Evolutionary conservation across 2,113 vertebrate genomes (phyloP).

Genomic region (Tricholaema leucomelas): DNA sequence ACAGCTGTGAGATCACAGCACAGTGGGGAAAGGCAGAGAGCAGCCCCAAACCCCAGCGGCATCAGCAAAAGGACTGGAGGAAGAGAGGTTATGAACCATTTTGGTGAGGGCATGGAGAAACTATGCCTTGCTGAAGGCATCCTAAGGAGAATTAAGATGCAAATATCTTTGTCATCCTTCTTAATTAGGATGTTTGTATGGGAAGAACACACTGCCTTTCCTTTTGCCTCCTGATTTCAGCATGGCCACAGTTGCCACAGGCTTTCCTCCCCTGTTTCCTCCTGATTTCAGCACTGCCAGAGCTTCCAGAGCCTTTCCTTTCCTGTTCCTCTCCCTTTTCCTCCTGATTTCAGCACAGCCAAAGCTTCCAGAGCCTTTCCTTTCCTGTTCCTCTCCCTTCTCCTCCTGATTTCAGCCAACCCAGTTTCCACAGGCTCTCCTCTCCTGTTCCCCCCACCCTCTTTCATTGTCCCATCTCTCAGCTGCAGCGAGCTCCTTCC

Average conservation of each 20-base stretch:
- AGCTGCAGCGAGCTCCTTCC: background rate
- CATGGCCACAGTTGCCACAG: too few species aligned
- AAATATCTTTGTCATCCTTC: slow-evolving; percentile 30
- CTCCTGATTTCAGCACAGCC: too few species aligned
- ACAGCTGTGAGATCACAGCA: background rate
- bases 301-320: background rate
- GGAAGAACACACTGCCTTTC: background rate
- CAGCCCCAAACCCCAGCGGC: background rate
- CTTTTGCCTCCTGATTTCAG: background rate
- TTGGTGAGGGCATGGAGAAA: background rate
- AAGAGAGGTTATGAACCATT: background rate
- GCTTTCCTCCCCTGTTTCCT: background rate
- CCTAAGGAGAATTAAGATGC: slow-evolving; percentile 52
- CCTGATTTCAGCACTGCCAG: background rate
- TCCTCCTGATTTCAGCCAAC: too few species aligned
- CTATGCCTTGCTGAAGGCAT: background rate
- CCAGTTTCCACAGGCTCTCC: background rate
- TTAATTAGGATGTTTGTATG: slow-evolving; percentile 65
- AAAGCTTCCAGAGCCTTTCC: too few species aligned
- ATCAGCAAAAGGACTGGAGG: background rate
- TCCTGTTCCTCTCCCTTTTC: too few species aligned
- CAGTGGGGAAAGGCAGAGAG: background rate
- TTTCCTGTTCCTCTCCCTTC: too few species aligned
- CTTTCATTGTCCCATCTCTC: background rate
- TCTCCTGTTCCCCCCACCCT: background rate